Conservation (phyloP, 92 coral and sea anemone genomes). For the Anthopleura xanthogrammica region DNA sequence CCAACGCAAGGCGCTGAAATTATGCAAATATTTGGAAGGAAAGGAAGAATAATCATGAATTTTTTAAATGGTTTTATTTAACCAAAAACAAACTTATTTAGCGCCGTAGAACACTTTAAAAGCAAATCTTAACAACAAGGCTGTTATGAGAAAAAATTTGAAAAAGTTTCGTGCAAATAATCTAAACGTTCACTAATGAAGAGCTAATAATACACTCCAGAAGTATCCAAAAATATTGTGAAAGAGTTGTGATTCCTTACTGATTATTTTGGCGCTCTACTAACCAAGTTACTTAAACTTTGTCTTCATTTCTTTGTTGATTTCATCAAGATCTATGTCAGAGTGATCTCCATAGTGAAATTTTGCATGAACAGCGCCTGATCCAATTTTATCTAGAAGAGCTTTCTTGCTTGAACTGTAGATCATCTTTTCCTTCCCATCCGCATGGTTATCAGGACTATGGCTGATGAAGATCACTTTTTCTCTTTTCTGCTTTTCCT, state of each 20-base stretch:
- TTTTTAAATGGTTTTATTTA: too few species aligned
- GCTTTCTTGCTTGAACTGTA: conserved; percentile 10
- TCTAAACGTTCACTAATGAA: not conserved
- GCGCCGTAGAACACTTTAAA: too few species aligned
- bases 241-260: not conserved
- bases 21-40: too few species aligned
- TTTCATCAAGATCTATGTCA: not conserved
- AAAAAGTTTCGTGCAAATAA: not conserved
- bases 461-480: not conserved
- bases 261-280: not conserved
- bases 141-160: not conserved
- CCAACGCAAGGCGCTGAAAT: too few species aligned
- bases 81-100: not conserved
- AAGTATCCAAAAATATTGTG: too few species aligned
- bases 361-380: not conserved
- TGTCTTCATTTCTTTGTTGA: not conserved
- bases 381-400: not conserved
- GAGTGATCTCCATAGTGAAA: not conserved
- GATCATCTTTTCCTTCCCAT: not conserved
- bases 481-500: not conserved
- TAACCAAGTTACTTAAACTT: not conserved
- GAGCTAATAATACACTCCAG: not conserved
- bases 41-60: too few species aligned
- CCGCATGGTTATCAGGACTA: not conserved
- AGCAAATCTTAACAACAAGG: not conserved